phyloP scores from a whole-genome alignment of 2,113 vertebrate species.

The Okapia johnstoni region DNA sequence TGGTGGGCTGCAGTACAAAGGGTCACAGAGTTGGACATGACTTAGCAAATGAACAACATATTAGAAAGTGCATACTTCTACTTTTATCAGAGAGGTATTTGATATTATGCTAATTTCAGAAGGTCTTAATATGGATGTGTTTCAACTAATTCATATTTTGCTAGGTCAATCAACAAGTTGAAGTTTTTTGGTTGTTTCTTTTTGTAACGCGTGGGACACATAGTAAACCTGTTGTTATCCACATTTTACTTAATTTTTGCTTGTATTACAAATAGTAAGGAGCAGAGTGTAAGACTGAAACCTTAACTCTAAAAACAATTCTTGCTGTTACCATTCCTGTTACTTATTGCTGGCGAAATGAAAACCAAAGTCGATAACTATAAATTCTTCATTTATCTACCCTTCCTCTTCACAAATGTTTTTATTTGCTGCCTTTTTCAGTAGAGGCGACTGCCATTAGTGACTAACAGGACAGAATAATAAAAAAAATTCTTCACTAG shows the following conservation, averaged over 20 bases:
- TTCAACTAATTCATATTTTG: background rate
- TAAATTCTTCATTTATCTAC: background rate
- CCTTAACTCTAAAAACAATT: background rate
- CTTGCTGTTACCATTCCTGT: background rate
- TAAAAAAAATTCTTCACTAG: background rate
- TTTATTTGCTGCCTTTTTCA: background rate
- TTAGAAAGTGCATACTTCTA: background rate
- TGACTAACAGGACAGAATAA: background rate
- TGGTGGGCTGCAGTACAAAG: background rate
- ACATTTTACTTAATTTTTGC: background rate
- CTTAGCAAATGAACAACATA: background rate
- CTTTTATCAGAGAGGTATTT: background rate
- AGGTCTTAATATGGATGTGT: background rate
- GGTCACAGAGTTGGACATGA: background rate
- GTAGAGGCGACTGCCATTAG: background rate
- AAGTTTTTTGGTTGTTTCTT: background rate
- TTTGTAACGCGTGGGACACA: background rate
- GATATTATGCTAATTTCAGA: background rate
- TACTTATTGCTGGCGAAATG: background rate
- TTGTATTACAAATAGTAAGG: background rate
- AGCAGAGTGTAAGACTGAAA: background rate
- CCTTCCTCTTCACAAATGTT: background rate
- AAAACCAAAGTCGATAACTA: background rate
- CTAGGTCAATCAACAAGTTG: background rate
- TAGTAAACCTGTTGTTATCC: background rate